Conservation (phyloP, 2,113 vertebrate genomes). For the Ariopsis seemanni region DNA sequence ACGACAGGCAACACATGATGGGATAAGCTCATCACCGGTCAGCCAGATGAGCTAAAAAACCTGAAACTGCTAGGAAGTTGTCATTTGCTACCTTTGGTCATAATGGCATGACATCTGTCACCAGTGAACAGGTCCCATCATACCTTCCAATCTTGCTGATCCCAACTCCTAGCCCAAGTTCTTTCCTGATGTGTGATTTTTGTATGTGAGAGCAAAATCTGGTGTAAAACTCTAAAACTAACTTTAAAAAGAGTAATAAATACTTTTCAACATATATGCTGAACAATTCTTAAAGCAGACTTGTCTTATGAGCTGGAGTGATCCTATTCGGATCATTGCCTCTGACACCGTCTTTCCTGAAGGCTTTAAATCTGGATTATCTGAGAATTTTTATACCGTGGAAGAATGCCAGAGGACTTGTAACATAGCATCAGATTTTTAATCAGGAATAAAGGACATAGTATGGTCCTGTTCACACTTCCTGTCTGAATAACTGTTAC, state of each 20-base stretch:
- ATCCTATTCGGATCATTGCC: constrained; percentile 47
- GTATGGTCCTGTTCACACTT: neutral
- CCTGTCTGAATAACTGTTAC: constrained; percentile 23
- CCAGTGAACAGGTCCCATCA: neutral
- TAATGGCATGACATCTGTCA: neutral
- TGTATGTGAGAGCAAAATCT: neutral
- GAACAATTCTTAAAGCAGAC: neutral
- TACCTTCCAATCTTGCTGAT: neutral
- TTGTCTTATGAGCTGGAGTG: neutral
- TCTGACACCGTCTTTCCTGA: constrained; percentile 45
- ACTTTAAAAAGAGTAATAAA: neutral
- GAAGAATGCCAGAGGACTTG: no score
- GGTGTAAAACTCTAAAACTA: neutral
- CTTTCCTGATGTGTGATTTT: neutral
- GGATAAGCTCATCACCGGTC: no score
- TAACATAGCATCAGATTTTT: neutral
- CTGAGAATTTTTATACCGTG: neutral
- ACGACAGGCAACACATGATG: no score
- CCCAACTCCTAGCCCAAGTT: neutral
- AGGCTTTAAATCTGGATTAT: constrained; percentile 37
- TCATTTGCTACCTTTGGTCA: neutral
- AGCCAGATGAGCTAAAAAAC: no score
- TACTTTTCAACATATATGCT: neutral
- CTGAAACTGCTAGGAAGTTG: neutral
- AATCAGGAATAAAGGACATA: neutral